Conservation (phyloP, 2,113 vertebrate species). For the Eulacestoma nigropectus region DNA sequence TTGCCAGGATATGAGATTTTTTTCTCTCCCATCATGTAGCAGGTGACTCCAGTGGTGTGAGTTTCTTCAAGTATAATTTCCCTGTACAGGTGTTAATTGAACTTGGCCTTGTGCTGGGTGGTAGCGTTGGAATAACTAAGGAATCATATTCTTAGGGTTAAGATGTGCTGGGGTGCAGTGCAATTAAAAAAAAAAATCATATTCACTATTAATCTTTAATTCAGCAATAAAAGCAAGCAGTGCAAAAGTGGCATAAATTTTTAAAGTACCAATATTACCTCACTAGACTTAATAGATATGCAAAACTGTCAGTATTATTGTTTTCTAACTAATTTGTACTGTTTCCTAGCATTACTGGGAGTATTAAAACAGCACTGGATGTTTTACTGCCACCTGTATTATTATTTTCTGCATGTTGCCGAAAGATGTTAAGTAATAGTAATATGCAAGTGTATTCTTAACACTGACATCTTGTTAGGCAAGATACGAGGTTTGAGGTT, state of each 20-base stretch:
- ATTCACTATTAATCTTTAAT: conserved; percentile 49
- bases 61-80: conserved; percentile 15
- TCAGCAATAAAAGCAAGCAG: conserved; percentile 75
- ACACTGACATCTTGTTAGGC: conserved; percentile 45
- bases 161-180: conserved; percentile 38
- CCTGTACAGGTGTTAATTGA: conserved; percentile 8
- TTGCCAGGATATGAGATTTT: neutral
- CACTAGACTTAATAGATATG: conserved; percentile 74
- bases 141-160: neutral
- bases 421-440: conserved; percentile 35
- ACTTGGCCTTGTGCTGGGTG: conserved; percentile 29
- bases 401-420: conserved; percentile 39
- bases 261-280: conserved; percentile 72
- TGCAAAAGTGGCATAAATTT: conserved; percentile 34
- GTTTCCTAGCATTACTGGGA: conserved; percentile 62
- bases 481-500: neutral
- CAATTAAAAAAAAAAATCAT: neutral
- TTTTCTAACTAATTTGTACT: conserved; percentile 67
- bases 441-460: conserved; percentile 63
- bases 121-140: conserved; percentile 11
- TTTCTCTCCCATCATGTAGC: neutral
- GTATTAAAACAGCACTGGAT: conserved; percentile 24
- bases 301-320: conserved; percentile 62
- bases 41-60: neutral
- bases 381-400: conserved; percentile 32